phyloP scores from a whole-genome alignment of 2,797 vertebrate genomes.

The Synaphobranchus kaupii region DNA sequence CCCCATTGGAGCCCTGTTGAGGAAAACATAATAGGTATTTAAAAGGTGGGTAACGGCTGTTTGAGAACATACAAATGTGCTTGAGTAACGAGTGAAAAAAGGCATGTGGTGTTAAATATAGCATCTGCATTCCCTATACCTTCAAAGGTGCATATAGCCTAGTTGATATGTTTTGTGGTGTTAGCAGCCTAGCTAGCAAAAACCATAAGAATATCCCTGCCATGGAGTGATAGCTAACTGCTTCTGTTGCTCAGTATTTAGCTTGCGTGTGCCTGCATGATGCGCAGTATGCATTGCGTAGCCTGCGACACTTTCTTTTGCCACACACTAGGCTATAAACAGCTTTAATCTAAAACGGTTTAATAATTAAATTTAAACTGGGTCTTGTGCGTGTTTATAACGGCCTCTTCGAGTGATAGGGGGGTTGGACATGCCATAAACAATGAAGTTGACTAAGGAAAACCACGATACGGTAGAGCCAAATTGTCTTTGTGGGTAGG shows the following conservation, averaged over 20 bases:
- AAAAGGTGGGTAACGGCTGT: conserved; percentile 39
- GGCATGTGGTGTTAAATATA: conserved; percentile 8
- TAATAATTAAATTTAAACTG: background rate
- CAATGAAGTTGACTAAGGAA: background rate
- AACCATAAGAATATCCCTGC: background rate
- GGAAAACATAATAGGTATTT: conserved; percentile 34
- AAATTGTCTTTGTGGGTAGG: background rate
- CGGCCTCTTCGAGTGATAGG: background rate
- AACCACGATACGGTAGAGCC: background rate
- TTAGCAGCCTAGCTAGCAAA: background rate
- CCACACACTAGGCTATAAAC: background rate
- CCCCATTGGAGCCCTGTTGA: conserved; percentile 26
- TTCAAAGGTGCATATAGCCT: background rate
- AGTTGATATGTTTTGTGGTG: background rate
- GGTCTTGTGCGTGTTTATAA: background rate
- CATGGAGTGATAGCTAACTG: background rate
- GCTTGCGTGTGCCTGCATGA: conserved; percentile 23
- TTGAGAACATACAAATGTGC: conserved; percentile 24
- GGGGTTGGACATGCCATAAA: background rate
- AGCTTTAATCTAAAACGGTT: background rate
- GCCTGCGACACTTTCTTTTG: conserved; percentile 3
- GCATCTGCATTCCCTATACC: conserved; percentile 17
- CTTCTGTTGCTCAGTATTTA: background rate
- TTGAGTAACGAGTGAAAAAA: conserved; percentile 9
- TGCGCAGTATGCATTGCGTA: background rate